Evolutionary conservation across 1,140 invertebrate species (phyloP).

Genomic region (Lucilia cuprina): DNA sequence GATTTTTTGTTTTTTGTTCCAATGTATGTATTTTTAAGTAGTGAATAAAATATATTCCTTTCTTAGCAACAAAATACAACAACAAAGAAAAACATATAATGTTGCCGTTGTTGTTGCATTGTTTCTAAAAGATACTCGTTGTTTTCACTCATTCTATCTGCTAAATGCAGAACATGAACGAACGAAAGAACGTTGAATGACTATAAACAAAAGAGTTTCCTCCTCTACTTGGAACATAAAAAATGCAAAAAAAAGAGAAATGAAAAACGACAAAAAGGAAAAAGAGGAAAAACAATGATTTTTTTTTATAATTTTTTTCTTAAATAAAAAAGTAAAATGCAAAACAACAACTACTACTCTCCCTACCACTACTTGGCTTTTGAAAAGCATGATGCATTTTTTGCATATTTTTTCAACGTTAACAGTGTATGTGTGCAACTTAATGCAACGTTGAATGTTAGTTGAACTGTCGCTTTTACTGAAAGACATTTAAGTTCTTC

Average conservation of each 20-base stretch:
- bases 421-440: not conserved
- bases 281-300: no score
- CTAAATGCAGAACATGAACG: constrained; percentile 13
- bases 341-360: not conserved
- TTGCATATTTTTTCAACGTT: not conserved
- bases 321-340: not conserved
- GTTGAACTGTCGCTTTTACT: not conserved
- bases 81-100: not conserved
- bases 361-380: not conserved
- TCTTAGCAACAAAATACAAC: no score
- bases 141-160: not conserved
- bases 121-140: not conserved
- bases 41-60: no score
- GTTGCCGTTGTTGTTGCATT: not conserved
- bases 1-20: no score
- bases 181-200: not conserved
- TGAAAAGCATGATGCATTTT: not conserved
- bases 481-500: not conserved
- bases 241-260: no score
- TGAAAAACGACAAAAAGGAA: no score
- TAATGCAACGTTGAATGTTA: not conserved
- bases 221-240: not conserved
- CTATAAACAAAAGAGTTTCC: constrained; percentile 23
- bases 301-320: no score
- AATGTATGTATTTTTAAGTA: no score